These are phyloP conservation scores for Cosmia trapezina DNA, from an alignment of 2,888 invertebrate genomes.

Conservation along the genomic window DNA sequence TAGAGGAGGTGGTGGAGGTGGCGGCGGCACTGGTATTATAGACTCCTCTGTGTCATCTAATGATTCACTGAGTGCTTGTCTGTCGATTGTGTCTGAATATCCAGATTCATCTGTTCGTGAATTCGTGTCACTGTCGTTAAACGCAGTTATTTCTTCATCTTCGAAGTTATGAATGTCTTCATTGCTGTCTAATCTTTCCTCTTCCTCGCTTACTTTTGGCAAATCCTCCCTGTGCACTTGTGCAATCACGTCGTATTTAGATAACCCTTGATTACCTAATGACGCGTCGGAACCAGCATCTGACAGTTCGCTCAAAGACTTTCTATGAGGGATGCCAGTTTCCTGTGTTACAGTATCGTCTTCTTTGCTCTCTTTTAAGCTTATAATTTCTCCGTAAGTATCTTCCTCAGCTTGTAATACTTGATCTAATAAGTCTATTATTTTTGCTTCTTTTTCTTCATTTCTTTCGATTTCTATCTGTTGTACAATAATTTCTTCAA, in stretches of 20 bases:
- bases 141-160: conserved; percentile 79
- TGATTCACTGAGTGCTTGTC: conserved; percentile 76
- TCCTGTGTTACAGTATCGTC: conserved; percentile 67
- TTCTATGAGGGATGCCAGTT: conserved; percentile 74
- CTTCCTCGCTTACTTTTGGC: conserved; percentile 83
- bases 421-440: conserved; percentile 87
- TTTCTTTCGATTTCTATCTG: conserved; percentile 81
- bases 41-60: conserved; percentile 75
- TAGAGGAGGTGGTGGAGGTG: conserved; percentile 70
- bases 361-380: conserved; percentile 76
- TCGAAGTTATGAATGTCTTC: conserved; percentile 65
- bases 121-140: conserved; percentile 84
- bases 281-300: conserved; percentile 87
- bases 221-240: conserved; percentile 91
- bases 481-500: conserved; percentile 78
- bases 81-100: conserved; percentile 86
- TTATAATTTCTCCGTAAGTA: conserved; percentile 80
- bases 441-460: conserved; percentile 87
- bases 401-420: conserved; percentile 88
- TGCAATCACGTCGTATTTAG: conserved; percentile 90
- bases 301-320: conserved; percentile 84
- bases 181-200: conserved; percentile 74
- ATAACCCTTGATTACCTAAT: conserved; percentile 83
- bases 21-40: conserved; percentile 79
- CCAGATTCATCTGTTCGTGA: conserved; percentile 87